Conservation (phyloP, 2,888 invertebrate species). For the Dichetophora obliterata region DNA sequence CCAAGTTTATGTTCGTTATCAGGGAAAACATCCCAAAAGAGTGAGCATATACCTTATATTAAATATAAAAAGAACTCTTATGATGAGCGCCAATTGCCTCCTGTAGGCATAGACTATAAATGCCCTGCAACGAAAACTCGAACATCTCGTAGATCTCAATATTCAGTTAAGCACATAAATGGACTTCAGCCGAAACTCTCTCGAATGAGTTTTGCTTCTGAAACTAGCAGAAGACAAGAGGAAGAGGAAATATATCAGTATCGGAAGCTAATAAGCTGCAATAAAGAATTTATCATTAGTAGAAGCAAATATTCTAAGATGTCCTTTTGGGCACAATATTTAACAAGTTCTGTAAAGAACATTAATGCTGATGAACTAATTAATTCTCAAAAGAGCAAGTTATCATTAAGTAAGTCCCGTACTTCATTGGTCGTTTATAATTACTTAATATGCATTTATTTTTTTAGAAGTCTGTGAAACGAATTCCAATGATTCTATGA, state of each 20-base stretch:
- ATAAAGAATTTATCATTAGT: conserved; percentile 52
- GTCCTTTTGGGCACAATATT: conserved; percentile 55
- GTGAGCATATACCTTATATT: conserved; percentile 54
- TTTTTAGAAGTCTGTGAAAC: too few species aligned
- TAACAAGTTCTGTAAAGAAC: conserved; percentile 44
- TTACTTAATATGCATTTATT: too few species aligned
- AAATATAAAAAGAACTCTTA: conserved; percentile 65
- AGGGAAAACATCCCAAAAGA: conserved; percentile 45
- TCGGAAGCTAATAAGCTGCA: conserved; percentile 48
- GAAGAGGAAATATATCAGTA: conserved; percentile 50
- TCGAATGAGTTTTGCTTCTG: conserved; percentile 25
- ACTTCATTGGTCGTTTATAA: too few species aligned
- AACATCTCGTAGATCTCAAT: conserved; percentile 38
- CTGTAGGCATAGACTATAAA: conserved; percentile 61
- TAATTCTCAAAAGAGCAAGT: too few species aligned
- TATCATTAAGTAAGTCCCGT: too few species aligned
- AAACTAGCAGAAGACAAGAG: neutral
- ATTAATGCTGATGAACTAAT: too few species aligned
- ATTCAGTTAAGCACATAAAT: conserved; percentile 39
- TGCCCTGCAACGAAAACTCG: conserved; percentile 46
- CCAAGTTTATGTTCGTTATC: conserved; percentile 1
- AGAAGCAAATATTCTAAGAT: conserved; percentile 54
- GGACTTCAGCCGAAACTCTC: conserved; percentile 22
- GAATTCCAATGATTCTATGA: too few species aligned
- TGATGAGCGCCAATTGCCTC: conserved; percentile 66